These are phyloP conservation scores for Mus musculus DNA, from an alignment of 2,113 vertebrate species.

Conservation along the genomic window GRCm39 chr6:14469001-14469500, in stretches of 20 bases:
- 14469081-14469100: conserved; percentile 6
- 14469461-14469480: not conserved
- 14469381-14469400: not conserved
- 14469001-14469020: not conserved
- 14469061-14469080: not conserved
- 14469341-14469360: not conserved
- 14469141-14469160: conserved; percentile 7
- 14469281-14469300: not conserved
- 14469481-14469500: not conserved
- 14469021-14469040: not conserved
- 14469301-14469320: not conserved
- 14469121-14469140: not conserved
- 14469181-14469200: not conserved
- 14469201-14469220: not conserved
- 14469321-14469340: not conserved
- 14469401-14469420: not conserved
- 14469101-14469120: conserved; percentile 1
- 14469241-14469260: not conserved
- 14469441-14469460: not conserved
- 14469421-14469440: not conserved
- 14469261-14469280: not conserved
- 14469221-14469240: not conserved
- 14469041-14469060: conserved; percentile 16
- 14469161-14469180: conserved; percentile 17
- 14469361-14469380: conserved; percentile 25